Base-by-base conservation (phyloP, 2,888 invertebrate species). In the Lochmaea capreae region DNA sequence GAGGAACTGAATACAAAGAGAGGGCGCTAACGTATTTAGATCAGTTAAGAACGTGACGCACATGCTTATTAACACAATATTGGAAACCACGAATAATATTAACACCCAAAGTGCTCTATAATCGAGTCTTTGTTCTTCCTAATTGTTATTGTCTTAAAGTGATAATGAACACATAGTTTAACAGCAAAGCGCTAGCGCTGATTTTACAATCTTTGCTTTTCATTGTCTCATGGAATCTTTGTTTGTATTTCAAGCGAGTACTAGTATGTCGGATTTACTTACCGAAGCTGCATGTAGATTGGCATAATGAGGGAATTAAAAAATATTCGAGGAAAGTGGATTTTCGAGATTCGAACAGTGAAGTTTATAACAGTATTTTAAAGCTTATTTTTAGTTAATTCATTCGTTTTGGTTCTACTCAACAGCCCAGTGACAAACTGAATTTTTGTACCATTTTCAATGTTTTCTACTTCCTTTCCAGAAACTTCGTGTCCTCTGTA, bases 21-120 rank as follows among this genome's bases (percentile, higher is more conserved):
- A 81, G 80, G 81, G 82, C 81, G 83, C 79, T 84, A 84, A 84
- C 83, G 81, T 80, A 79, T 82, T 83, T 83, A 82, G 81, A 81
- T 82, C 81, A 82, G 80, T 72, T 65, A 80, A 80, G 78, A 78
- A 78, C 83, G 82, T 83, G 83, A 83, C 79, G 82, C 80, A 84
- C 81, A 84, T 84, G 83, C 82, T 83, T 84, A 84, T 84, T 84
- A 77, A 78, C 63, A 74, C 76, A 78, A 79, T 84, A 84, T 85
- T 83, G 85, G 84, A 84, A 83, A 83, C 84, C 84, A 80, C 84
- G 85, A 85, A 85, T 85, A 84, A 82, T 84, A 85, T 86, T 85
- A 85, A 84, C 84, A 83, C 84, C 82, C 83, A 81, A 85, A 85
- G 83, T 84, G 84, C 83, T 83, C 80, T 82, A 83, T 84, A 83